Conservation (phyloP, 2,888 invertebrate species). For the Bimastos eiseni region DNA sequence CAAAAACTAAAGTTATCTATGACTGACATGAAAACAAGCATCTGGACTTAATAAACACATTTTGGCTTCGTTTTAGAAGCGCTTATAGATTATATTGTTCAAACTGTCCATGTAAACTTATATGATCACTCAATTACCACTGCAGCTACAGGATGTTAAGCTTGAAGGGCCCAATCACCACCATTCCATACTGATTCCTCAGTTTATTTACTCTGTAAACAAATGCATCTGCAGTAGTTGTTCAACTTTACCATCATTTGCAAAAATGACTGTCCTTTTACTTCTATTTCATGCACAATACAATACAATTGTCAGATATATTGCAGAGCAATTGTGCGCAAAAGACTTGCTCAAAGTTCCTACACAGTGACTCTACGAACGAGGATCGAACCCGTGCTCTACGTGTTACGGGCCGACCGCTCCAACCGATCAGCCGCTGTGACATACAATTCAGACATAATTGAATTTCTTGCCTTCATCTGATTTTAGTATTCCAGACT, state of each 20-base stretch:
- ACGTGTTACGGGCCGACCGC: no score
- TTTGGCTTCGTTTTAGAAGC: neutral
- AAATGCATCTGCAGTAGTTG: no score
- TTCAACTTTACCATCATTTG: neutral
- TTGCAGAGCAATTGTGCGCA: no score
- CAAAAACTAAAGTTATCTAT: neutral
- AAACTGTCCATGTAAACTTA: neutral
- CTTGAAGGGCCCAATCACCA: neutral
- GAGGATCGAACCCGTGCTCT: no score
- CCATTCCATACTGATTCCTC: neutral
- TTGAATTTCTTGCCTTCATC: neutral
- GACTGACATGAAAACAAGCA: neutral
- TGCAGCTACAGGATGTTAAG: neutral
- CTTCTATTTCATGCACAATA: no score
- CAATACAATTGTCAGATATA: no score
- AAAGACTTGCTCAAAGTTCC: no score
- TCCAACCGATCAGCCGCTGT: no score
- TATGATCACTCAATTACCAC: neutral
- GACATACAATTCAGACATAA: no score
- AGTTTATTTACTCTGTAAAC: no score
- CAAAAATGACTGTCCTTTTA: neutral
- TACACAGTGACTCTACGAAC: no score
- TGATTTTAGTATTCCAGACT: constrained; percentile 21
- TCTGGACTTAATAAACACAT: neutral
- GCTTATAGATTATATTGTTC: neutral